Evolutionary conservation across 2,888 invertebrate genomes (phyloP), one percentile per base, ranked within the genome.

Genomic region (Rhingia campestris): DNA sequence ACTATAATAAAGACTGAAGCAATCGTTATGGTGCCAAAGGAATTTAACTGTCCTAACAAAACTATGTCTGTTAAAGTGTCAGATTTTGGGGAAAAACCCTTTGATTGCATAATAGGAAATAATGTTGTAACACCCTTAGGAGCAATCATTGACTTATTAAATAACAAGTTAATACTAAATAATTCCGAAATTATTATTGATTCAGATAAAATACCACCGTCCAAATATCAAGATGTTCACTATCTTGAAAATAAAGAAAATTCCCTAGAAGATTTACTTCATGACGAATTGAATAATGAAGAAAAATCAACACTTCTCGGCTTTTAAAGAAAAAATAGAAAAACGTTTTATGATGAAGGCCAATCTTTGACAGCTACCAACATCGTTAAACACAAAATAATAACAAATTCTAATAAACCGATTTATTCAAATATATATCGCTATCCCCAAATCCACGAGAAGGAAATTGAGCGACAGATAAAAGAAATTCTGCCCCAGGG

Each of bases 391-490:
- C 81, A 81, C 70, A 56, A 66, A 77, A 81, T 82, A 12, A 67
- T 75, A 32, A 86, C 37, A 6, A 37, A 37, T 37, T 37, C 37
- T 6, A 37, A 37, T 37, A 37, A 37, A 37, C 37, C 37, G 37
- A 37, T 37, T 37, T 37, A 37, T 37, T 74, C 69, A 22, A 80
- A 63, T 67, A 69, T 70, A 14, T 85, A 86, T 14, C 47, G 70
- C 4, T 81, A 82, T 64, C 86, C 85, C 6, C 66, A 82, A 37
- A 49, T 73, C 4, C 76, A 74, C 10, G 77, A 37, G 6, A 37
- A 37, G 37, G 37, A 37, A 37, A 37, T 37, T 37, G 37, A 37
- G 37, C 43, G 54, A 10, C 84, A 84, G 35, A 53, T 66, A n/a
- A 32, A 9, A 1, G 39, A 66, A 32, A 53, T 66, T 58, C 35